Conservation (phyloP, 2,888 invertebrate genomes). For the Heteropelma amictum region DNA sequence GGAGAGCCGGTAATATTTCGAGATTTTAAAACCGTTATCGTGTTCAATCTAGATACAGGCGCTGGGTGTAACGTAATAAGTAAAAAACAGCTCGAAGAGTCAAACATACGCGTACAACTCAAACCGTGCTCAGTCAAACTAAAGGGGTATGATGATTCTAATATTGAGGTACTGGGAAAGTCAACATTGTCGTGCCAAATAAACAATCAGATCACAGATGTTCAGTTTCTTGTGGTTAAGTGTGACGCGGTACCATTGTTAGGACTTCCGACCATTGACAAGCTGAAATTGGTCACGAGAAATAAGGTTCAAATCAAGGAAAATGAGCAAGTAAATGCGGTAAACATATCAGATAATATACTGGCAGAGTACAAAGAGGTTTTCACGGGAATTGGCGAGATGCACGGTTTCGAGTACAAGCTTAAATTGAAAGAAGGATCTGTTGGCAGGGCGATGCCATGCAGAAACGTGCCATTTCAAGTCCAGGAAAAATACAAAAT, state of each 20-base stretch:
- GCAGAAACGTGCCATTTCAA: neutral
- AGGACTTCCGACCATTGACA: neutral
- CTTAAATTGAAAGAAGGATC: conserved; percentile 45
- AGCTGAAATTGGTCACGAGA: neutral
- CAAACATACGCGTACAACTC: neutral
- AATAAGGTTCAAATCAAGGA: neutral
- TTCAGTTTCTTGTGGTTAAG: neutral
- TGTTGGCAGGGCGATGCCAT: conserved; percentile 28
- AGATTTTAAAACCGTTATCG: neutral
- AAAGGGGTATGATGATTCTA: neutral
- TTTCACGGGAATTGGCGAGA: conserved; percentile 51
- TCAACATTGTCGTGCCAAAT: neutral
- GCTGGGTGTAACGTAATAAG: neutral
- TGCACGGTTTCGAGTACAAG: conserved; percentile 49
- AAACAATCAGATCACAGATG: neutral
- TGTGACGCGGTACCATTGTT: neutral
- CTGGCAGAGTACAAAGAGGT: conserved; percentile 22
- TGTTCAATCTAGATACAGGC: neutral
- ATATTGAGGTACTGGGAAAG: neutral
- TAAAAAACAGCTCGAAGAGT: neutral
- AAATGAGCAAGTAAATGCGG: neutral
- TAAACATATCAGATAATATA: neutral
- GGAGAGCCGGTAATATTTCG: no score
- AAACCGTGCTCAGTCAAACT: neutral
- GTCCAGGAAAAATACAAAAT: neutral